Percentiles rank a stretch among this genome's conserved stretches.
Evolutionary conservation across 1,140 invertebrate species (phyloP).

Genomic region (Tachypleus tridentatus): DNA sequence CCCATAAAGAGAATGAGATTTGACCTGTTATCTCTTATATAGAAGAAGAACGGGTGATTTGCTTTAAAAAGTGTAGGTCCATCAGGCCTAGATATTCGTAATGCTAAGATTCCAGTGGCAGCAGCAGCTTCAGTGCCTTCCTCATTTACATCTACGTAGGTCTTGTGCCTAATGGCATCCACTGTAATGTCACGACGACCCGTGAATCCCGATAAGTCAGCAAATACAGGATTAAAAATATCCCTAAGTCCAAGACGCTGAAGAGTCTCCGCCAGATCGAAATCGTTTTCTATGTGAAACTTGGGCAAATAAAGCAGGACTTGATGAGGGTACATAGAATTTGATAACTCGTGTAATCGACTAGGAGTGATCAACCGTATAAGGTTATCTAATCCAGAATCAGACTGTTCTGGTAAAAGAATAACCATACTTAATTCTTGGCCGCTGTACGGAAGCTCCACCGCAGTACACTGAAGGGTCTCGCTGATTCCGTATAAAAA

Average conservation of each 20-base stretch:
- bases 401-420: constrained; percentile 25
- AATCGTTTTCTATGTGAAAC: constrained; percentile 58
- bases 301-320: constrained; percentile 69
- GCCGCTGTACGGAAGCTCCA: constrained; percentile 75
- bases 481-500: constrained; percentile 24
- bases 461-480: constrained; percentile 54
- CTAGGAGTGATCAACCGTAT: constrained; percentile 19
- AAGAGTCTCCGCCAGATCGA: constrained; percentile 21
- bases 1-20: constrained; percentile 54
- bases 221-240: constrained; percentile 21
- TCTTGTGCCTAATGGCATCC: constrained; percentile 54
- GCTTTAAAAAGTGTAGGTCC: constrained; percentile 45
- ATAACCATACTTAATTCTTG: constrained; percentile 67
- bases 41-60: constrained; percentile 57
- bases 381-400: constrained; percentile 23
- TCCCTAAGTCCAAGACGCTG: constrained; percentile 22
- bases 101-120: constrained; percentile 40
- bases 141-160: constrained; percentile 67
- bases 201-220: constrained; percentile 20
- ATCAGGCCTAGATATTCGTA: constrained; percentile 14
- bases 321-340: constrained; percentile 27
- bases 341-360: constrained; percentile 19
- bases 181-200: constrained; percentile 15
- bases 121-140: constrained; percentile 63
- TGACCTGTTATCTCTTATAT: constrained; percentile 47